Base-by-base conservation (phyloP, 2,797 vertebrate species). In the Scyliorhinus canicula region DNA sequence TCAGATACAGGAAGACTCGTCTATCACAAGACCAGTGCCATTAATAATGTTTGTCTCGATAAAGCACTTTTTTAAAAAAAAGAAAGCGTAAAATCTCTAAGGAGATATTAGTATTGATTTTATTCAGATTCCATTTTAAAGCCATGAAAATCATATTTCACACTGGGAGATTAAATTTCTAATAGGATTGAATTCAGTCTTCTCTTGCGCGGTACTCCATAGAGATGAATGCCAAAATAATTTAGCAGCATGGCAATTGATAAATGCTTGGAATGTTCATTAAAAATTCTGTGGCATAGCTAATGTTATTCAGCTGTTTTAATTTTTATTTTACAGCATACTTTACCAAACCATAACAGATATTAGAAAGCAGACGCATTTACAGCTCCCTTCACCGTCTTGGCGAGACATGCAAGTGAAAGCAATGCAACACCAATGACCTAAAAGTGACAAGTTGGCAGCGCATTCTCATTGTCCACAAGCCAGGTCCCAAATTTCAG, bases 141-240 rank as follows among this genome's bases (percentile, higher is more conserved):
- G 65, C 63, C 65, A 67, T 93, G 93, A 71, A 71, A 93, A 93
- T 93, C 65, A 93, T 93, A 67, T 52, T 93, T 93, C 93, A 47
- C 65, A 93, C 65, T 93, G 44, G 93, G 93, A 93, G 65, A 93
- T 93, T 93, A 93, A 93, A 71, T 93, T 93, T 93, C 65, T 93
- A 71, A 93, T 93, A 93, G 65, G 44, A 93, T 93, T 93, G 4
- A 44, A 71, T 93, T 50, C 65, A 67, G 93, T 71, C 9, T 93
- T 65, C 4, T 93, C 93, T 93, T 71, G 93, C 67, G 14, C 52
- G 26, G 14, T 47, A 93, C 44, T 93, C 91, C 65, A 67, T 24
- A 26, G 93, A 93, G 65, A 71, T 35, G 47, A 93, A 93, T 52
- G 44, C 52, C 93, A 67, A 71, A 71, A 71, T 47, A 69, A 93